Percentiles rank a stretch among this genome's conserved stretches.
These are phyloP conservation scores for Campaea margaritaria DNA, from an alignment of 2,888 invertebrate genomes.

Conservation along the genomic window DNA sequence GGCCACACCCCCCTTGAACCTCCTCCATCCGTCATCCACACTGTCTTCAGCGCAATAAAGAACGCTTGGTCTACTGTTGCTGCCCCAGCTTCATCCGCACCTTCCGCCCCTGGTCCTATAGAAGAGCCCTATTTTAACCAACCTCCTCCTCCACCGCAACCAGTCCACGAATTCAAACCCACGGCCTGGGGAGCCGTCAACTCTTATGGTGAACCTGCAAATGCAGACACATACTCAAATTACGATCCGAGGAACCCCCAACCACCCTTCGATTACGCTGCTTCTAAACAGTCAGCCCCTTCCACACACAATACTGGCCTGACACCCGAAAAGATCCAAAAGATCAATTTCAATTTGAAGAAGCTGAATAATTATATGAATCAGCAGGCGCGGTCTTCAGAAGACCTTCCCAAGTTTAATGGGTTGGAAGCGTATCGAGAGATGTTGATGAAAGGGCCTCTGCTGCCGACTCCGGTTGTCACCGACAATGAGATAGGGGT, in stretches of 20 bases:
- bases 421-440: constrained; percentile 60
- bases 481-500: constrained; percentile 77
- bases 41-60: constrained; percentile 76
- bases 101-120: constrained; percentile 44
- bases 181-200: constrained; percentile 75
- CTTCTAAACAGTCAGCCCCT: constrained; percentile 61
- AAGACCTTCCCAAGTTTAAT: constrained; percentile 63
- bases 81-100: constrained; percentile 39
- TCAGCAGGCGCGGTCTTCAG: constrained; percentile 70
- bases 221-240: constrained; percentile 64
- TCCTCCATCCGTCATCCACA: constrained; percentile 70
- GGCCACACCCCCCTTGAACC: constrained; percentile 73
- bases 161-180: constrained; percentile 65
- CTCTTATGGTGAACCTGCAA: constrained; percentile 77
- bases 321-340: constrained; percentile 73
- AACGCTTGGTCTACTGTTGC: constrained; percentile 61
- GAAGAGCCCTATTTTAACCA: constrained; percentile 52
- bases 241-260: constrained; percentile 66
- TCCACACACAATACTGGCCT: constrained; percentile 57
- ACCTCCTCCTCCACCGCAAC: constrained; percentile 69
- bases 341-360: constrained; percentile 71
- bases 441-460: constrained; percentile 64
- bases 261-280: constrained; percentile 62
- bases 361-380: constrained; percentile 68
- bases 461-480: constrained; percentile 72